Percentiles rank a stretch among this genome's conserved stretches.
Evolutionary conservation across 2,888 invertebrate species (phyloP).

Genomic region (Lasioglossum lativentre): DNA sequence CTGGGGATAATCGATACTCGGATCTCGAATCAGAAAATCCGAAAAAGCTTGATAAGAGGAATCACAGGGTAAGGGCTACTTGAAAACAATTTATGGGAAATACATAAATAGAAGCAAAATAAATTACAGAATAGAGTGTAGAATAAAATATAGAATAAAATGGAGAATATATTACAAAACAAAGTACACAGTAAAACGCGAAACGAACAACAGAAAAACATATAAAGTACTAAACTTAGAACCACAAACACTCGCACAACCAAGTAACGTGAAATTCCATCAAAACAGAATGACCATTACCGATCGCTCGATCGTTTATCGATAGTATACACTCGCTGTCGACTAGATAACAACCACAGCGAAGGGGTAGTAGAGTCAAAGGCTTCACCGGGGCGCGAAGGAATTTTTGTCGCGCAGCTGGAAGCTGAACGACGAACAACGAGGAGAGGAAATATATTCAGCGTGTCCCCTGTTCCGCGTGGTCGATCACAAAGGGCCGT

Average conservation of each 20-base stretch:
- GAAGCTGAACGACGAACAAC: constrained; percentile 21
- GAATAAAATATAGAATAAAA: no score
- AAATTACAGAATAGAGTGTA: no score
- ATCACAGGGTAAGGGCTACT: constrained; percentile 7
- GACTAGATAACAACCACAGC: background rate
- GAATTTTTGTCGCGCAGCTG: constrained; percentile 12
- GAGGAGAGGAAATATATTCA: constrained; percentile 53
- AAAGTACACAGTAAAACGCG: background rate
- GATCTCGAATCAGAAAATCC: constrained; percentile 32
- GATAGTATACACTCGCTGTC: background rate
- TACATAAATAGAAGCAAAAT: no score
- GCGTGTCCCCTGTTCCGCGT: constrained; percentile 19
- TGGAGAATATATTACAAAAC: no score
- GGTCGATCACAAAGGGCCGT: constrained; percentile 32
- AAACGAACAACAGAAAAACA: background rate
- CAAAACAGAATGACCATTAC: background rate
- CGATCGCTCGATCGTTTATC: background rate
- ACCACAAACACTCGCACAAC: background rate
- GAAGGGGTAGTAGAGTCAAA: background rate
- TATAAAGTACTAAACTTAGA: background rate
- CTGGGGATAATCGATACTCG: constrained; percentile 45
- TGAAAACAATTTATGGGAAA: background rate
- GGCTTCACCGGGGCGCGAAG: constrained; percentile 2
- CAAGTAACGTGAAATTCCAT: background rate
- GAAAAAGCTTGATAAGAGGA: constrained; percentile 75